Conservation (phyloP, 2,797 vertebrate genomes). For the Argya squamiceps region DNA sequence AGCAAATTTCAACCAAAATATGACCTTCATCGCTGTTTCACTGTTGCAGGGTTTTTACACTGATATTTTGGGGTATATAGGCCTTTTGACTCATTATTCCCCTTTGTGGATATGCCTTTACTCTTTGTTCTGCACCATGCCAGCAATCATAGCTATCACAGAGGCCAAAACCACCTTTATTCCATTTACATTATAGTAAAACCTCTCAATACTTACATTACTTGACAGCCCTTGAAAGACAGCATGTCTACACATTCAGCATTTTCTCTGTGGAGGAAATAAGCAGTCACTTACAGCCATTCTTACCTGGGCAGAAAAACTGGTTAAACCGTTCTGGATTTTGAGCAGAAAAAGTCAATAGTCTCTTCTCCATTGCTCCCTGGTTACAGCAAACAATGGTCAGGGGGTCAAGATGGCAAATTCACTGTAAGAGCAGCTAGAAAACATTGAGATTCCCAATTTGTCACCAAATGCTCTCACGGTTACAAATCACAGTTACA, state of each 20-base stretch:
- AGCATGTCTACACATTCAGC: background rate
- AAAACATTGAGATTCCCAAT: background rate
- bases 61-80: background rate
- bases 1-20: background rate
- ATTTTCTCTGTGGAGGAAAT: slow-evolving; percentile 15
- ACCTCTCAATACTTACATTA: background rate
- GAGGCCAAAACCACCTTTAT: background rate
- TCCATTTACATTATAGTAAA: slow-evolving; percentile 28
- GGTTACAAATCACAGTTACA: background rate
- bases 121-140: background rate
- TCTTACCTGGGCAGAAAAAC: slow-evolving; percentile 13
- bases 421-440: background rate
- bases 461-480: background rate
- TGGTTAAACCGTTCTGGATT: background rate
- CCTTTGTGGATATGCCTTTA: background rate
- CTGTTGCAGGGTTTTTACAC: background rate
- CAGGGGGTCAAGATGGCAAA: background rate
- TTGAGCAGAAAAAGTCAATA: background rate
- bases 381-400: background rate
- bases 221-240: background rate
- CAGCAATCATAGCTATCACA: background rate
- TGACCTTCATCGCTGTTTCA: background rate
- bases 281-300: background rate
- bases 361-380: background rate
- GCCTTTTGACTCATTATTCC: background rate